Base-by-base conservation (phyloP, 2,888 invertebrate species). In the Chrysotoxum bicinctum region DNA sequence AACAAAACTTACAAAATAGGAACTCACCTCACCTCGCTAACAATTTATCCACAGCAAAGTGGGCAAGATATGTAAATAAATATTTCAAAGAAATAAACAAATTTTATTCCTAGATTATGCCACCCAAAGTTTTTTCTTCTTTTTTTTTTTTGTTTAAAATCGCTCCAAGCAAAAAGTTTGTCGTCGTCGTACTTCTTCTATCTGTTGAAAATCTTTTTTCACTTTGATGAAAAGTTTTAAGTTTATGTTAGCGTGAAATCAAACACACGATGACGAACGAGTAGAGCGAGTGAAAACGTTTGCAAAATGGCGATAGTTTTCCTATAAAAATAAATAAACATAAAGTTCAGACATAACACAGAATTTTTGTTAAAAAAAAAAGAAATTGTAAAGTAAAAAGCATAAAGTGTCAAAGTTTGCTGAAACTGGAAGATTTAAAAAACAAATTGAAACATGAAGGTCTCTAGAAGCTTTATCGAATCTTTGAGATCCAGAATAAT, bases 31-130 rank as follows among this genome's bases (percentile, higher is more conserved):
- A 7, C 4, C 2, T 26, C 26, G 26, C 26, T 6, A 26, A 26
- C 26, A 4, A 26, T 26, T 26, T 3, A 26, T 26, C 54, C 4
- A 30, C 4, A 54, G 16, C 9, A 37, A 37, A 9, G n/a, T 16
- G n/a, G 5, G 6, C 23, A 40, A 64, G 14, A 9, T 1, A 32
- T 10, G 40, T 48, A 72, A 35, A 48, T 21, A 23, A 58, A 26
- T 1, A 58, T 45, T 30, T 2, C 19, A 58, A 72, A 5, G 48
- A 72, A 60, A 48, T 60, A 60, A 60, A 70, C 35, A 73, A 60
- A 50, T 72, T 50, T n/a, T 12, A 60, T 35, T 60, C 35, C 60
- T 50, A 50, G 60, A 73, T 73, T 73, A 62, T 73, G 60, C 60
- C 72, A 73, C 72, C 60, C 14, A 50, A 73, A 73, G 43, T 56